Evolutionary conservation across 2,797 vertebrate species (phyloP), one percentile per base, ranked within the genome.

Genomic region (Hapalemur alaotrensis): DNA sequence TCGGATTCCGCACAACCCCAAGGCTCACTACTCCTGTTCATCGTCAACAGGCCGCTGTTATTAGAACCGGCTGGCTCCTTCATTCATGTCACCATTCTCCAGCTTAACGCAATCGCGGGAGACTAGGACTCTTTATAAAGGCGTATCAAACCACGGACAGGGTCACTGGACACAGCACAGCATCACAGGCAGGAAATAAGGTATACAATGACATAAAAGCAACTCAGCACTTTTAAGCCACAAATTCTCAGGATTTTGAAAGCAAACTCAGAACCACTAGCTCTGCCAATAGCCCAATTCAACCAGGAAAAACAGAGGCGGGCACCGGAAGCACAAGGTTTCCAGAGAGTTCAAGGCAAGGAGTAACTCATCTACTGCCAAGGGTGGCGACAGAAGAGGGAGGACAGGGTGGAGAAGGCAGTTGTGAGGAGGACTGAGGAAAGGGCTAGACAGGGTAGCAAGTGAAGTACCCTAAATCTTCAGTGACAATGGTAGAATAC

Each of bases 91-190:
- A 92, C 95, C 97, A 50, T 63, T 93, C 96, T 83, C 90, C 83
- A 82, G 91, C 82, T 43, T 38, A 89, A 96, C 50, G 96, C 98
- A 96, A 96, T 96, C 97, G 96, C 87, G 48, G 98, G 97, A 96
- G 97, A 95, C 63, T 82, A 46, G 43, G 73, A 52, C 96, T 82
- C 76, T 82, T 97, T 91, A 91, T 79, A 95, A 95, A 93, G 23
- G 94, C 78, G 80, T 43, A 48, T 82, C 48, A 76, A 81, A 95
- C 83, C 95, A 95, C 85, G 72, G 89, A 95, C 41, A 52, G 93
- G 91, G 81, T 86, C 79, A 59, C 89, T 7, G 95, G 96, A 93
- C 48, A 95, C 83, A 78, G 97, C 95, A 93, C 90, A 59, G 97
- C 97, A 82, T 83, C 82, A 95, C 93, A 88, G 94, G 85, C 2